phyloP scores from a whole-genome alignment of 2,797 vertebrate genomes.

The Mycteria americana region DNA sequence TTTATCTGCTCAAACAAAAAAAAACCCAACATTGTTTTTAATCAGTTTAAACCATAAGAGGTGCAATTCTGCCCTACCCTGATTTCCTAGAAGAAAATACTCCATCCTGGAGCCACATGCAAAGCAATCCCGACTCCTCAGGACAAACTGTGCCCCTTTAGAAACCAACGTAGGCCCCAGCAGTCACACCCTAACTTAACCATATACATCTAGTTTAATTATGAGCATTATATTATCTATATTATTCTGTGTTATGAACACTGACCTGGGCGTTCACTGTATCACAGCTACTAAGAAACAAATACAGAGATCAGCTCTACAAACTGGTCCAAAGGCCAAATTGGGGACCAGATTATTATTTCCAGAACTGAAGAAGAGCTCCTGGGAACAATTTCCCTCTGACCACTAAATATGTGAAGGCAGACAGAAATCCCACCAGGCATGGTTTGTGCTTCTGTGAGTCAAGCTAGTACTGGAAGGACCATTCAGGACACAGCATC shows the following conservation, averaged over 20 bases:
- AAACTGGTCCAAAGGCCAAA: not conserved
- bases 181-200: not conserved
- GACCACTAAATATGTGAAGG: not conserved
- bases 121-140: not conserved
- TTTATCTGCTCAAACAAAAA: conserved; percentile 77
- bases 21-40: not conserved
- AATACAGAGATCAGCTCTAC: not conserved
- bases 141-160: not conserved
- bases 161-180: not conserved
- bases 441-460: not conserved
- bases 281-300: not conserved
- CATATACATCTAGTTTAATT: not conserved
- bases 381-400: not conserved
- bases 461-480: not conserved
- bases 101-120: not conserved
- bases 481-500: rapidly evolving
- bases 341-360: not conserved
- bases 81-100: not conserved
- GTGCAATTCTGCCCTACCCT: not conserved
- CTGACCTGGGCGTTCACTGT: not conserved
- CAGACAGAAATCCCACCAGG: not conserved
- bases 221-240: not conserved
- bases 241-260: not conserved
- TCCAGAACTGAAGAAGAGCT: not conserved
- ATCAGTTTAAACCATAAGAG: not conserved